These are phyloP conservation scores for Sebastolobus alascanus DNA, from an alignment of 2,797 vertebrate species.

Conservation along the genomic window DNA sequence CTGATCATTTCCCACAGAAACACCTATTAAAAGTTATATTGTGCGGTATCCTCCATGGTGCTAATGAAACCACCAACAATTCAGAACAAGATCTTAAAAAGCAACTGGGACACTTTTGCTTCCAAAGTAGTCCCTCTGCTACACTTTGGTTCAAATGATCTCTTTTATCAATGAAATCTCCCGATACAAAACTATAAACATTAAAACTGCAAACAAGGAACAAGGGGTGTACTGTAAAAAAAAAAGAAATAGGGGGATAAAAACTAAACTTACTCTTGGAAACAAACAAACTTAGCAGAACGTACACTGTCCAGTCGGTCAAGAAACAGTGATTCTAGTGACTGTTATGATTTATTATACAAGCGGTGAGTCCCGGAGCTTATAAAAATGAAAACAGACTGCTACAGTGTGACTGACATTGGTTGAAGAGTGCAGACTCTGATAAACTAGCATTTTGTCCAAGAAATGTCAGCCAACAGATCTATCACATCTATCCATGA, in stretches of 20 bases:
- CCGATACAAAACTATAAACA: constrained; percentile 11
- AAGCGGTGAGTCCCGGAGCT: constrained; percentile 21
- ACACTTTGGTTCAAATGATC: constrained; percentile 32
- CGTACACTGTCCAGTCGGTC: constrained; percentile 11
- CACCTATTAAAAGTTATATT: constrained; percentile 22
- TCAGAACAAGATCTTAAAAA: constrained; percentile 18
- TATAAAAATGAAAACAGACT: constrained; percentile 57
- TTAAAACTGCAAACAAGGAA: constrained; percentile 40
- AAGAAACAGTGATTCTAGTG: constrained; percentile 32
- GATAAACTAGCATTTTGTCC: constrained; percentile 42
- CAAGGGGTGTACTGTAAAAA: background rate
- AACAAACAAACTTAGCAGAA: constrained; percentile 9
- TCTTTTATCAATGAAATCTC: constrained; percentile 35
- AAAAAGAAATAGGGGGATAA: background rate
- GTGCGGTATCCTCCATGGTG: background rate
- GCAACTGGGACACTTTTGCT: constrained; percentile 13
- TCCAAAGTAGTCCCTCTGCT: constrained; percentile 31
- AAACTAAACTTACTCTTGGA: constrained; percentile 23
- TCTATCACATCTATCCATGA: constrained; percentile 7
- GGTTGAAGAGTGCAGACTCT: constrained; percentile 33
- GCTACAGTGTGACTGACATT: constrained; percentile 17
- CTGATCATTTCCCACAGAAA: background rate
- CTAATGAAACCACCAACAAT: constrained; percentile 17
- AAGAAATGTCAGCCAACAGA: constrained; percentile 29
- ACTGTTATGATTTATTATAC: constrained; percentile 54